phyloP scores from a whole-genome alignment of 1,140 invertebrate genomes.

The Neocloeon triangulifer region DNA sequence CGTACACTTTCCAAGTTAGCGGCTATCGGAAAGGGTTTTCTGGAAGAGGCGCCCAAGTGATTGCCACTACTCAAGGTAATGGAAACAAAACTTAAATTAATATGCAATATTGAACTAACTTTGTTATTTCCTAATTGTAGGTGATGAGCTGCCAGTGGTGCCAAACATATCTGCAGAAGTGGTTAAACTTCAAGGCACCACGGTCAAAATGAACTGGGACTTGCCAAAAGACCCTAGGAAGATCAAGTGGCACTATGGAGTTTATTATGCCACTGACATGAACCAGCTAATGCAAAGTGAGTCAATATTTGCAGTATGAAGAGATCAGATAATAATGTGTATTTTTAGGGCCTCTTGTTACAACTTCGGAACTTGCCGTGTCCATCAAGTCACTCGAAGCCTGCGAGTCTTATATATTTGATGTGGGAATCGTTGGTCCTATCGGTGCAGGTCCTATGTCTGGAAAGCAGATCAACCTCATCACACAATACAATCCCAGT shows the following conservation, averaged over 20 bases:
- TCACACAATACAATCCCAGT: conserved; percentile 33
- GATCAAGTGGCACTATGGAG: conserved; percentile 12
- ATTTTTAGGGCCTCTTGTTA: conserved; percentile 22
- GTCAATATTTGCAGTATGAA: conserved; percentile 1
- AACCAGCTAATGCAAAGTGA: conserved; percentile 23
- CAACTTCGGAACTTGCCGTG: conserved; percentile 29
- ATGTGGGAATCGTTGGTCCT: conserved; percentile 38
- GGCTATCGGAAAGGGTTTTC: conserved; percentile 31
- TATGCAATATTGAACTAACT: conserved; percentile 1
- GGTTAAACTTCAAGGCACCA: conserved; percentile 28
- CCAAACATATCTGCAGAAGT: conserved; percentile 22
- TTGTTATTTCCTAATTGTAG: conserved; percentile 9
- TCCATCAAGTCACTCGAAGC: conserved; percentile 35
- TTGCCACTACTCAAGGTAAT: conserved; percentile 18
- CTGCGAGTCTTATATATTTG: conserved; percentile 48
- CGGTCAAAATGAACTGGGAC: conserved; percentile 39
- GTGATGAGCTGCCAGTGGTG: conserved; percentile 22
- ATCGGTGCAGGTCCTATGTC: conserved; percentile 36
- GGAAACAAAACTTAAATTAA: background rate
- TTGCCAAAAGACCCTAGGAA: conserved; percentile 8
- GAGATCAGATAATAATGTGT: conserved; percentile 8
- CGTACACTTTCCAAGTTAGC: conserved; percentile 26
- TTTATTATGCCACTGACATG: conserved; percentile 12
- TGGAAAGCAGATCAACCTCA: conserved; percentile 20
- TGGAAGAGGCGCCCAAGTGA: conserved; percentile 26